Evolutionary conservation across 2,888 invertebrate genomes (phyloP).

Genomic region (Elegia similella): DNA sequence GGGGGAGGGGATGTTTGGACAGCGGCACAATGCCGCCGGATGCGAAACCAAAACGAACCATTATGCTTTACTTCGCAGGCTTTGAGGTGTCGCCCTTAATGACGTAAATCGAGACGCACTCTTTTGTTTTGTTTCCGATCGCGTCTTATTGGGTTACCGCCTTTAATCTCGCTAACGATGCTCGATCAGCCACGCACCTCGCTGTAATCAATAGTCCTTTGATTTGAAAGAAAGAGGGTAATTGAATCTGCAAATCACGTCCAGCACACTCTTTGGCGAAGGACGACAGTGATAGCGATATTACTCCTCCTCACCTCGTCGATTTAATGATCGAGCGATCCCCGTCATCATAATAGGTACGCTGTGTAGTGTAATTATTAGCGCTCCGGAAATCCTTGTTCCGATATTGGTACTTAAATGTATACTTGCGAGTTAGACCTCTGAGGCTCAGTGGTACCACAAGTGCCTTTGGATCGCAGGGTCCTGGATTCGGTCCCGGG

Average conservation of each 20-base stretch:
- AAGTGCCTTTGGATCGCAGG: too few relatives aligned
- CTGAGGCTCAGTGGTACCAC: too few relatives aligned
- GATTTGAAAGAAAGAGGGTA: slow-evolving; percentile 51
- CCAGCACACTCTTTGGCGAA: background rate
- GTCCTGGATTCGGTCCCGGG: too few relatives aligned
- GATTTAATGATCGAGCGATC: background rate
- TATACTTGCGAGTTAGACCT: too few relatives aligned
- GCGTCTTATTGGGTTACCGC: slow-evolving; percentile 69
- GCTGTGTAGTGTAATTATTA: too few relatives aligned
- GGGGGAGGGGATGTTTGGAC: slow-evolving; percentile 54
- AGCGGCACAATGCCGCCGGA: slow-evolving; percentile 61
- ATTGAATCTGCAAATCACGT: slow-evolving; percentile 41
- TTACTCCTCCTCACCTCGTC: background rate
- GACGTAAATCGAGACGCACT: slow-evolving; percentile 69
- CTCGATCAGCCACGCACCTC: slow-evolving; percentile 51
- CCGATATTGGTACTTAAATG: too few relatives aligned
- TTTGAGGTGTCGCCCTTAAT: slow-evolving; percentile 58
- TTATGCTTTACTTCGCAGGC: slow-evolving; percentile 39
- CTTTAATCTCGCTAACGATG: slow-evolving; percentile 69
- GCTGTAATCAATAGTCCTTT: slow-evolving; percentile 73
- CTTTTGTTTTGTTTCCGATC: slow-evolving; percentile 66
- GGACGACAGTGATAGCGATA: background rate
- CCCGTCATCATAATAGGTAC: too few relatives aligned
- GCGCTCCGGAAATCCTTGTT: too few relatives aligned
- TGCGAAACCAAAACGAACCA: slow-evolving; percentile 52